Evolutionary conservation across 2,888 invertebrate species (phyloP).

Genomic region (Drosophila meridionalis): DNA sequence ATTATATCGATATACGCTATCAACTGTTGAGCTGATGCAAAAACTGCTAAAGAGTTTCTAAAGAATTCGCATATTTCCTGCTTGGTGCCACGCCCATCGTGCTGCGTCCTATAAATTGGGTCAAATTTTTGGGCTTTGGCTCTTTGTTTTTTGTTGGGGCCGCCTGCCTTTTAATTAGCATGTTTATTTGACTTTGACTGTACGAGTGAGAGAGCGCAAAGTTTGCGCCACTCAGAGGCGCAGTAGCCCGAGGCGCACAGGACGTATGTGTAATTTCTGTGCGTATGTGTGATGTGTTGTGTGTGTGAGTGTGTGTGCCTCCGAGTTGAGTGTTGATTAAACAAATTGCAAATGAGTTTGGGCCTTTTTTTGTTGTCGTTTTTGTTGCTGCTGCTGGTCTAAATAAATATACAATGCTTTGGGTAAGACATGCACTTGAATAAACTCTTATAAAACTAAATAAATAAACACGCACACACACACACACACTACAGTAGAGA

Average conservation of each 20-base stretch:
- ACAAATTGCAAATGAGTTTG: slow-evolving; percentile 79
- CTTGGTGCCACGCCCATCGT: slow-evolving; percentile 13
- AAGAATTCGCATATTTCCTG: neutral
- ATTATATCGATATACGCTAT: neutral
- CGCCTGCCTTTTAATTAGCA: slow-evolving; percentile 72
- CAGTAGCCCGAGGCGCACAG: slow-evolving; percentile 16
- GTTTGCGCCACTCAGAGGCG: slow-evolving; percentile 38
- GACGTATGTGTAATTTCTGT: slow-evolving; percentile 39
- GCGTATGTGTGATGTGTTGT: slow-evolving; percentile 56
- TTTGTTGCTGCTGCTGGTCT: slow-evolving; percentile 39
- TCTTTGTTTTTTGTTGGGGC: slow-evolving; percentile 24
- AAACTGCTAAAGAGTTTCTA: neutral
- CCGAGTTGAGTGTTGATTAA: slow-evolving; percentile 74
- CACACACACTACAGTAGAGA: slow-evolving; percentile 18
- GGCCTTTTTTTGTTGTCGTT: slow-evolving; percentile 45
- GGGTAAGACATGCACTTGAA: slow-evolving; percentile 74
- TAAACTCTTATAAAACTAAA: slow-evolving; percentile 77
- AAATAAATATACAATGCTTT: slow-evolving; percentile 68
- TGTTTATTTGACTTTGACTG: slow-evolving; percentile 73
- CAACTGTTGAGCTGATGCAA: neutral
- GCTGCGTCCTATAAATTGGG: slow-evolving; percentile 60
- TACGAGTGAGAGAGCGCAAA: slow-evolving; percentile 36
- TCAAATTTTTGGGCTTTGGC: slow-evolving; percentile 53
- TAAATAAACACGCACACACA: slow-evolving; percentile 51
- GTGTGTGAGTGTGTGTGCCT: slow-evolving; percentile 45